These are phyloP conservation scores for Sarcophaga bullata DNA, from an alignment of 1,140 invertebrate genomes.

Conservation along the genomic window DNA sequence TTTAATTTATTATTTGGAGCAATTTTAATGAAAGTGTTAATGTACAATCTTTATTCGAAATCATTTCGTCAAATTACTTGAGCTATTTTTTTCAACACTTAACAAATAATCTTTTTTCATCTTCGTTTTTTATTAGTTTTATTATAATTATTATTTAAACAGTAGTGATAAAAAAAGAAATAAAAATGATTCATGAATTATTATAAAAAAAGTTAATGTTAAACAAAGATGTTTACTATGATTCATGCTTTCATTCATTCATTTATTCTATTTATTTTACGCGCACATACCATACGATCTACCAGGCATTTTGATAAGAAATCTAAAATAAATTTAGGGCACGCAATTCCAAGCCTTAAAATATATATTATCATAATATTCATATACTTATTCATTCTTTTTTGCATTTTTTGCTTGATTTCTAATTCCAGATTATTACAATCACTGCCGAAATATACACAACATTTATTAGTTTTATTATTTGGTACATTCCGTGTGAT, in stretches of 20 bases:
- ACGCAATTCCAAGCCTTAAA: neutral
- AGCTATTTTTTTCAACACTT: no score
- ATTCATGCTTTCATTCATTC: neutral
- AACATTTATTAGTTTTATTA: conserved; percentile 91
- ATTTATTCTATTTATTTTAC: no score
- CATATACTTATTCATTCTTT: neutral
- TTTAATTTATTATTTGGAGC: neutral
- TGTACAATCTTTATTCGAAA: neutral
- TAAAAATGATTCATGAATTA: neutral
- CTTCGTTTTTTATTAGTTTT: no score
- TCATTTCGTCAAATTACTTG: no score
- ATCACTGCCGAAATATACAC: conserved; percentile 88
- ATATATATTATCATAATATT: neutral
- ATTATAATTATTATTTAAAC: neutral
- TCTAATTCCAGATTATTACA: conserved; percentile 80
- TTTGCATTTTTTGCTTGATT: neutral
- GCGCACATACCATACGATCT: neutral
- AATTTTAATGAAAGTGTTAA: conserved; percentile 1
- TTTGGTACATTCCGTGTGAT: conserved; percentile 98
- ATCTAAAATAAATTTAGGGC: neutral
- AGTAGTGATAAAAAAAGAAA: neutral
- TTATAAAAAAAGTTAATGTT: neutral
- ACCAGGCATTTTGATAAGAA: neutral
- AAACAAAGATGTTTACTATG: neutral
- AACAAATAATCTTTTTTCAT: no score